Conservation (phyloP, 2,888 invertebrate genomes). For the Trichopoda pennipes region DNA sequence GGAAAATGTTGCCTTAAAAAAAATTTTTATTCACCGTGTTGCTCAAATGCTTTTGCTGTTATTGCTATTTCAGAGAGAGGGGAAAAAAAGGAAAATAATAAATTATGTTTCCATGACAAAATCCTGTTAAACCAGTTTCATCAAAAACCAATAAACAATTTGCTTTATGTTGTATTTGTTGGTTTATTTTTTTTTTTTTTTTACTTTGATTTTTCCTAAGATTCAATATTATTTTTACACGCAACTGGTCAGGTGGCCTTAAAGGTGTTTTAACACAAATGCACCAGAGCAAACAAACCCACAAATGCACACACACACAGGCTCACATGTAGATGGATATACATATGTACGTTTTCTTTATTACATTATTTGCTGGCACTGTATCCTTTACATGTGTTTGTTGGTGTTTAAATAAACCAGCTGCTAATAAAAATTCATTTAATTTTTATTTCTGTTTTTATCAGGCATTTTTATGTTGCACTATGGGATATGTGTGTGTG, state of each 20-base stretch:
- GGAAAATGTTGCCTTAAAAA: too few relatives aligned
- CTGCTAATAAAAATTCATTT: slow-evolving; percentile 29
- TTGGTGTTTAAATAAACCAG: slow-evolving; percentile 1
- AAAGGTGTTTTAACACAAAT: background rate
- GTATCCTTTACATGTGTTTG: background rate
- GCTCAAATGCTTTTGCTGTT: background rate
- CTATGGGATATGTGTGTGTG: slow-evolving; percentile 5
- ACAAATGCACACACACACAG: too few relatives aligned
- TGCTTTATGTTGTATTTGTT: slow-evolving; percentile 6
- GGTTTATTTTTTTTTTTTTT: background rate
- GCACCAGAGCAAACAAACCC: too few relatives aligned
- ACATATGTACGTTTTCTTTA: too few relatives aligned
- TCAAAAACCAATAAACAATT: background rate
- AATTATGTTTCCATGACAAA: slow-evolving; percentile 19
- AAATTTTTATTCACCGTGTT: background rate
- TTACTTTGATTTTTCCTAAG: slow-evolving; percentile 9
- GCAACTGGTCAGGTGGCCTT: slow-evolving; percentile 27
- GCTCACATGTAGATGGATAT: too few relatives aligned
- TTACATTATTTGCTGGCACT: too few relatives aligned
- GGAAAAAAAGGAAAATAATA: background rate
- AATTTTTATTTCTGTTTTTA: slow-evolving; percentile 5
- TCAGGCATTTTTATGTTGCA: too few relatives aligned
- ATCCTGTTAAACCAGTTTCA: slow-evolving; percentile 41
- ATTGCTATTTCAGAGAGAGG: background rate
- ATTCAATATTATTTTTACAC: background rate